A percentile compares a stretch with the other conserved stretches of the same genome.
Evolutionary conservation across 2,888 invertebrate genomes (phyloP).

Genomic region (Heteromyza rotundicornis): DNA sequence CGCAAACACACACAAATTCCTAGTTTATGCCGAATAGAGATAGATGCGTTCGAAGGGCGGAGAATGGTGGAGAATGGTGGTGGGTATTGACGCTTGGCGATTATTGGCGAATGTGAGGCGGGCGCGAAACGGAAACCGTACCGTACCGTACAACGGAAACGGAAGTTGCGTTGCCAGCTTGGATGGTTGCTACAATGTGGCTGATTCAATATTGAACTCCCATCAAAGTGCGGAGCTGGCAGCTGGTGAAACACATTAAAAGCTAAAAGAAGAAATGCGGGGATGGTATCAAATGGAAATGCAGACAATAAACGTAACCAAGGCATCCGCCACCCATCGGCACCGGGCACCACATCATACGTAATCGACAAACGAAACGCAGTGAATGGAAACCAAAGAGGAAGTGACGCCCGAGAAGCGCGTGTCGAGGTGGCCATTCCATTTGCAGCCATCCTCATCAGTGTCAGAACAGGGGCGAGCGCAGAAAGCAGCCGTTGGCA

Average conservation of each 20-base stretch:
- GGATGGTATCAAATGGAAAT: background rate
- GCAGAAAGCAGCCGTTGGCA: no score
- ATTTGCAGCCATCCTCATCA: no score
- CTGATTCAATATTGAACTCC: conserved; percentile 2
- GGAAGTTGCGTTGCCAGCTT: background rate
- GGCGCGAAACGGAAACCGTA: conserved; percentile 13
- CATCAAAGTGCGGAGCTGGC: background rate
- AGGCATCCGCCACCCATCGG: no score
- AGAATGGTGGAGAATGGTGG: no score
- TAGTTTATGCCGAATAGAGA: background rate
- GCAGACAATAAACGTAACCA: no score
- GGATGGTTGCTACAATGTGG: background rate
- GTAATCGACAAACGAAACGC: background rate
- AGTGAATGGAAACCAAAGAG: background rate
- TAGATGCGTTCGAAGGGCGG: conserved; percentile 1
- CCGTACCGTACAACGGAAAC: conserved; percentile 1
- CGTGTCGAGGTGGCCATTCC: background rate
- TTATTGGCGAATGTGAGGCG: background rate
- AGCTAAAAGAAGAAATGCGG: background rate
- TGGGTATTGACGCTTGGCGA: background rate
- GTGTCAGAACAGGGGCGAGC: no score
- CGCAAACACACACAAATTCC: background rate
- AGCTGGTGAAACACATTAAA: background rate
- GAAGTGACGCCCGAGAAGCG: background rate
- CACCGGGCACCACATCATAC: no score